phyloP scores from a whole-genome alignment of 2,888 invertebrate genomes.

The Leptinotarsa peninsularis region DNA sequence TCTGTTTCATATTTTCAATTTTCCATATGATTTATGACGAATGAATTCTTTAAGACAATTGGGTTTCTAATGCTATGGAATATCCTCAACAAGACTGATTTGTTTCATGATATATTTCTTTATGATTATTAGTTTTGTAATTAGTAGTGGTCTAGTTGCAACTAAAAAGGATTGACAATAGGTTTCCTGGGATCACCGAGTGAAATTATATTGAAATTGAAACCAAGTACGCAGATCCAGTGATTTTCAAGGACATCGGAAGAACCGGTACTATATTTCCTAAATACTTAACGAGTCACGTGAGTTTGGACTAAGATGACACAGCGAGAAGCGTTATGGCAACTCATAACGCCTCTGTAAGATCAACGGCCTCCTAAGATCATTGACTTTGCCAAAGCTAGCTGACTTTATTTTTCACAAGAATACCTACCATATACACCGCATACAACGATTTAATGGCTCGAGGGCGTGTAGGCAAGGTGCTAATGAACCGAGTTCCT shows the following conservation, averaged over 20 bases:
- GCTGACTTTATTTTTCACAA: conserved; percentile 53
- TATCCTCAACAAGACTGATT: too few species aligned
- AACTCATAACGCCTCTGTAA: conserved; percentile 38
- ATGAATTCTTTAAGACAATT: too few species aligned
- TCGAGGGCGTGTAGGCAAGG: neutral
- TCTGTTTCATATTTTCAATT: too few species aligned
- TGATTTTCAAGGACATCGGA: neutral
- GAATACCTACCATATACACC: neutral
- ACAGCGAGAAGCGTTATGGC: conserved; percentile 15
- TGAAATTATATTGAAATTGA: neutral
- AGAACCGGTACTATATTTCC: neutral
- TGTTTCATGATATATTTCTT: too few species aligned
- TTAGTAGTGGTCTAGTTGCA: too few species aligned
- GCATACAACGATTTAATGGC: conserved; percentile 4
- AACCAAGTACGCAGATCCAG: neutral
- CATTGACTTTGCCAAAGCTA: conserved; percentile 54
- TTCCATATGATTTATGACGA: too few species aligned
- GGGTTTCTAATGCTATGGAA: too few species aligned
- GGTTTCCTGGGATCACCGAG: neutral
- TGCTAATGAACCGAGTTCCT: conserved; percentile 8
- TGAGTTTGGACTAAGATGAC: conserved; percentile 12
- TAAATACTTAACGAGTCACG: neutral
- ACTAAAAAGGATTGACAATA: too few species aligned
- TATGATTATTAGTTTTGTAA: too few species aligned
- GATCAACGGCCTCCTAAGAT: conserved; percentile 59